Base-by-base conservation (phyloP, 2,113 vertebrate species). In the Lutjanus erythropterus region DNA sequence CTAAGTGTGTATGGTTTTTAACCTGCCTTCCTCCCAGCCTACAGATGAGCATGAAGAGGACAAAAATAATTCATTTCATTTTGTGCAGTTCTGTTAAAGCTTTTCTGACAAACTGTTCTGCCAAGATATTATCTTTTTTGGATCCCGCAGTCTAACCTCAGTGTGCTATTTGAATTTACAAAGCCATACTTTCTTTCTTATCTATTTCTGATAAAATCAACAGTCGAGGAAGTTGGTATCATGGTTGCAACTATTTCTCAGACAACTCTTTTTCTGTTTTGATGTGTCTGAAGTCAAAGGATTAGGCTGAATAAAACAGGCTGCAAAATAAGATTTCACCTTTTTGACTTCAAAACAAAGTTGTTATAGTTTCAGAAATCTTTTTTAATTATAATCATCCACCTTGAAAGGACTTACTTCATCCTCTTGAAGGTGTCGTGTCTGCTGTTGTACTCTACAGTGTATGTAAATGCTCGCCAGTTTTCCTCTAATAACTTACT, bases 401-500 rank as follows among this genome's bases (percentile, higher is more conserved):
- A 85, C 73, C 75, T 78, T 81, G 60, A 84, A 81, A 83, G 67
- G 62, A 33, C 79, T 47, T 49, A 18, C 12, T 56, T 46, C 47
- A 39, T 42, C 37, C 47, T 71, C 33, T 47, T 52, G 21, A 37
- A 71, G 56, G 65, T 58, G 33, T 68, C 55, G 15, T 18, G 52
- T 78, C 59, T 41, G 42, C 29, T 50, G 10, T 68, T 80, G 46
- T 77, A 15, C 14, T 9, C 42, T 5, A 53, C 37, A 64, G 19
- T n/a, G n/a, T 74, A 72, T 85, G 77, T 79, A 76, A 70, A 89
- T 71, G 50, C 46, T 23, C 69, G 75, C 67, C 80, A 58, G 71
- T 73, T 88, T 88, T 75, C 21, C 75, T 83, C 74, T 89, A 69
- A 91, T 89, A 80, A 83, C 75, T 41, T 71, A 79, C 86, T 75